phyloP scores from a whole-genome alignment of 2,113 vertebrate species.

The Melanerpes aurifrons region DNA sequence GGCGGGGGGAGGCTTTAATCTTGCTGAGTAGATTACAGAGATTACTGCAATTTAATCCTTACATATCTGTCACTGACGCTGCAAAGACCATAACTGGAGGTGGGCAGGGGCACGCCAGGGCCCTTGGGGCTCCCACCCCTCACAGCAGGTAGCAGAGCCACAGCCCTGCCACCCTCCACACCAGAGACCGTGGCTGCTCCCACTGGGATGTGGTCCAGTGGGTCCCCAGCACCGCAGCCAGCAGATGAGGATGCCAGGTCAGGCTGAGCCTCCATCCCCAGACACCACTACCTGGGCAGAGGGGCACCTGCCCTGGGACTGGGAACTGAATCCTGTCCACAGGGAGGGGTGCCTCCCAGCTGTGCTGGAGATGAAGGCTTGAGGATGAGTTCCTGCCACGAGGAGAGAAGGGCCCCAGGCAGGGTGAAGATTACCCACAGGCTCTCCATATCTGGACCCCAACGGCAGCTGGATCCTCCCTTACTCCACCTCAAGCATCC shows the following conservation, averaged over 20 bases:
- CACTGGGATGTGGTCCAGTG: fast-evolving
- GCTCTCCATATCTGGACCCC: fast-evolving
- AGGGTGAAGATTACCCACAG: background rate
- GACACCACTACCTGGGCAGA: fast-evolving
- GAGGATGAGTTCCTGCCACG: background rate
- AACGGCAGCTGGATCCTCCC: background rate
- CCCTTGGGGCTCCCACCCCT: background rate
- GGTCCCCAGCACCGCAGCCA: fast-evolving
- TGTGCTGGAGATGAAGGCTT: background rate
- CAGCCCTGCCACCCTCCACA: fast-evolving
- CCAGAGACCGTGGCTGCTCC: fast-evolving
- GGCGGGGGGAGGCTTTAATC: conserved; percentile 63
- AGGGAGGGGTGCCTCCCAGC: background rate
- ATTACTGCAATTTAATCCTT: conserved; percentile 71
- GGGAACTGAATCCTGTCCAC: background rate
- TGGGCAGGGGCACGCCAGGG: background rate
- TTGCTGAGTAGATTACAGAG: conserved; percentile 75
- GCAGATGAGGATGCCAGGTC: fast-evolving
- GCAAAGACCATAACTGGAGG: conserved; percentile 60
- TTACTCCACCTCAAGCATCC: fast-evolving
- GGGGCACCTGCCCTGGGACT: fast-evolving
- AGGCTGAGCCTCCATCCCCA: background rate
- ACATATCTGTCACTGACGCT: conserved; percentile 73
- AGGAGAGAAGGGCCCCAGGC: background rate
- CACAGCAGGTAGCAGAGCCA: fast-evolving